Percentiles rank a stretch among this genome's conserved stretches.
phyloP scores from a whole-genome alignment of 2,888 invertebrate species.

The Tipula vernalis region DNA sequence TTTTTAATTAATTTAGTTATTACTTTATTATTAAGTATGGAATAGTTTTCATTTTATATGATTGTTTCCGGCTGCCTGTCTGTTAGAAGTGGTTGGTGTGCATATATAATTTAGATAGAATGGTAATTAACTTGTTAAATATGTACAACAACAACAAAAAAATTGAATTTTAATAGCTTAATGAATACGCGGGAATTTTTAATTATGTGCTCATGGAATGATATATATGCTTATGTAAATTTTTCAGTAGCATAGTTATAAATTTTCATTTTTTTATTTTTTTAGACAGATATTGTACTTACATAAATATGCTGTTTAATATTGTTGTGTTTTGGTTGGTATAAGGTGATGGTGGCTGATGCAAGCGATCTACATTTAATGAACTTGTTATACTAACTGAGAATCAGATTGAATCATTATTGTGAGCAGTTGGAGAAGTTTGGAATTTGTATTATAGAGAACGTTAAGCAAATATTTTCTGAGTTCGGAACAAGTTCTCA shows the following conservation, averaged over 20 bases:
- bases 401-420: no score
- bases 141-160: not conserved
- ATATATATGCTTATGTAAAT: not conserved
- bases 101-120: not conserved
- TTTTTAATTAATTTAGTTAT: not conserved
- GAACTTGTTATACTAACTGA: no score
- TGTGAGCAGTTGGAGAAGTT: no score
- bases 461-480: no score
- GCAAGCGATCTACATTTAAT: no score
- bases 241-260: not conserved
- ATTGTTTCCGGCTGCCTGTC: not conserved
- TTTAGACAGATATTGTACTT: no score
- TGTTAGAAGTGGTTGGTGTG: not conserved
- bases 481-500: no score
- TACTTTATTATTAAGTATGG: not conserved
- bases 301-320: no score
- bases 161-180: not conserved
- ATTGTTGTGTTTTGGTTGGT: no score
- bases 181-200: not conserved
- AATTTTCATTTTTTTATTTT: no score
- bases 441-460: no score
- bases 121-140: not conserved
- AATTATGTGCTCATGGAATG: not conserved
- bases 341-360: no score
- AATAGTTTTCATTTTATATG: not conserved